Percentiles rank a stretch among this genome's conserved stretches.
phyloP scores from a whole-genome alignment of 2,888 invertebrate genomes.

The Cheiracanthium punctorium region DNA sequence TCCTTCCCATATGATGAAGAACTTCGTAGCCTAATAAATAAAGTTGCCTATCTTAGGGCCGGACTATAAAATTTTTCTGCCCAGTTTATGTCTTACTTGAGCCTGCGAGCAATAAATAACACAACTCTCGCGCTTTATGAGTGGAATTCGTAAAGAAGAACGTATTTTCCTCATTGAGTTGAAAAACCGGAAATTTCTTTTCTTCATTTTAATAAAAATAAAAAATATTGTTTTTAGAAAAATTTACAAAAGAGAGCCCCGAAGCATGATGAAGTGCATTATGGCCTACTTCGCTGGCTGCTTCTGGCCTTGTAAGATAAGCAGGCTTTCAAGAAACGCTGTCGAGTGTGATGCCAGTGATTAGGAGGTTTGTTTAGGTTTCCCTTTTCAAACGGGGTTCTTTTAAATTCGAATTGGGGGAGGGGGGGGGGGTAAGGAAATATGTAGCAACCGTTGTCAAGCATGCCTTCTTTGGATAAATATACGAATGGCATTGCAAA shows the following conservation, averaged over 20 bases:
- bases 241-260: background rate
- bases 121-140: background rate
- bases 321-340: background rate
- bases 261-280: slow-evolving; percentile 21
- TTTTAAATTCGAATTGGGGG: no score
- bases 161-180: background rate
- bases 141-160: background rate
- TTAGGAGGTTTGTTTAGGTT: background rate
- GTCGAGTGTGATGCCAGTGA: background rate
- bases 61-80: no score
- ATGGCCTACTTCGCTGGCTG: slow-evolving; percentile 35
- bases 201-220: background rate
- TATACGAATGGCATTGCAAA: no score
- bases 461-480: no score
- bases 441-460: no score
- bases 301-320: slow-evolving; percentile 37
- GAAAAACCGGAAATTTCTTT: slow-evolving; percentile 48
- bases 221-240: background rate
- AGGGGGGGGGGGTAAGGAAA: no score
- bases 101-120: no score
- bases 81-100: no score
- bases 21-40: no score
- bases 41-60: no score
- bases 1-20: no score
- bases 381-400: background rate